Evolutionary conservation across 2,888 invertebrate genomes (phyloP).

Genomic region (Scrobipalpa costella): DNA sequence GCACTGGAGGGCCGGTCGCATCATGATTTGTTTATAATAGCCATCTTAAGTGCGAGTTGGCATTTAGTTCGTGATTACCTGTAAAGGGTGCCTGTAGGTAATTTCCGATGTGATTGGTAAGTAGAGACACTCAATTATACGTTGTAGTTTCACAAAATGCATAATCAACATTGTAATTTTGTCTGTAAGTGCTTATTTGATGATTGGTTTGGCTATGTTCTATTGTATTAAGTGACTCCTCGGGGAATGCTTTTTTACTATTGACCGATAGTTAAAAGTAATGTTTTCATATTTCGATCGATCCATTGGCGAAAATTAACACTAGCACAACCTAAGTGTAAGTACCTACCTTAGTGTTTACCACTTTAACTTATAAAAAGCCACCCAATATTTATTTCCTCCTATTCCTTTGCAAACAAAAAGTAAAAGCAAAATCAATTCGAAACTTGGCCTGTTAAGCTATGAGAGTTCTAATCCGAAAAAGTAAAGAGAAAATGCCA

Average conservation of each 20-base stretch:
- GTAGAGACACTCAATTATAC: conserved; percentile 5
- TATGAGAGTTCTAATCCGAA: neutral
- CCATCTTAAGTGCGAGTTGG: conserved; percentile 31
- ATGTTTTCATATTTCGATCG: too few relatives aligned
- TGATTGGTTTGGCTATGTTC: neutral
- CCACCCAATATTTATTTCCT: too few relatives aligned
- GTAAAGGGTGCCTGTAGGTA: conserved; percentile 24
- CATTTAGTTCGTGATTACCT: conserved; percentile 30
- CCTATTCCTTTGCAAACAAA: neutral
- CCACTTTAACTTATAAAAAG: too few relatives aligned
- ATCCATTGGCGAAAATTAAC: too few relatives aligned
- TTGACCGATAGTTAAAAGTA: too few relatives aligned
- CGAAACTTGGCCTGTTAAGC: neutral
- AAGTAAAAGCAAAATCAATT: neutral
- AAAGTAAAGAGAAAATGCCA: neutral
- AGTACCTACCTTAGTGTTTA: too few relatives aligned
- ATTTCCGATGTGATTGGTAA: conserved; percentile 14
- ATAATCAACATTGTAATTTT: neutral
- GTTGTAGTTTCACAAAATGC: neutral
- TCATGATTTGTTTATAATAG: conserved; percentile 37
- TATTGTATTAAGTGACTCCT: too few relatives aligned
- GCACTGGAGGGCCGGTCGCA: conserved; percentile 29
- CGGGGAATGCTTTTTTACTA: too few relatives aligned
- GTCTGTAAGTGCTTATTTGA: neutral
- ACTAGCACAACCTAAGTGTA: too few relatives aligned